Evolutionary conservation across 2,797 vertebrate species (phyloP), one percentile per base, ranked within the genome.

Genomic region (Austrolebias charrua): DNA sequence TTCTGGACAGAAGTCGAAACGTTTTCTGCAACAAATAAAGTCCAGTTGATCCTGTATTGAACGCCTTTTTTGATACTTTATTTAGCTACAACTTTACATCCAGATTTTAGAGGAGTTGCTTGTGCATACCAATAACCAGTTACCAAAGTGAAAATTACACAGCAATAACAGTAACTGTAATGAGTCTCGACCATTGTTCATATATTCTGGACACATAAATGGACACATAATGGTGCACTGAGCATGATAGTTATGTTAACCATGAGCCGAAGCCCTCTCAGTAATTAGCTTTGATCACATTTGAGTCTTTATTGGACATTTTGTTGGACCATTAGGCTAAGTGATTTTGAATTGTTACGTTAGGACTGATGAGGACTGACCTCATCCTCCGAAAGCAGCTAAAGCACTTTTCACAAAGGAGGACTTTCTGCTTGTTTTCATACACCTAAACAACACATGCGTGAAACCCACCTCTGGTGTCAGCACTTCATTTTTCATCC

Each of bases 291-390:
- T 20, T 59, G 69, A 73, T 79, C 75, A 64, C 79, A 74, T 63
- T 60, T 54, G 48, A 76, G 60, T 68, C 31, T 78, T 78, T 75
- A 81, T 69, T 71, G 67, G 66, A 55, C 49, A 51, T 67, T 75
- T 46, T 53, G 28, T 8, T 20, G 71, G 52, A 50, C 81, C 84
- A 73, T 90, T 83, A 86, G 78, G 80, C 46, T 16, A 45, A 69
- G 83, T 60, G 67, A 79, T 79, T 29, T 55, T 20, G 50, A 51
- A 52, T 72, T 4, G 48, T 81, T 80, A 40, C 33, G 61, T 62
- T 49, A 10, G 42, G 42, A 57, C 56, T 67, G 65, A 69, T 69
- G 75, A 77, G 52, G 48, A 15, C 42, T 69, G 71, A 67, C 70
- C 69, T 71, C 33, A 9, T 13, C 57, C 63, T 62, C 49, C 48